Evolutionary conservation across 2,113 vertebrate species (phyloP), one percentile per base, ranked within the genome.

Genomic region (Sigmodon hispidus): DNA sequence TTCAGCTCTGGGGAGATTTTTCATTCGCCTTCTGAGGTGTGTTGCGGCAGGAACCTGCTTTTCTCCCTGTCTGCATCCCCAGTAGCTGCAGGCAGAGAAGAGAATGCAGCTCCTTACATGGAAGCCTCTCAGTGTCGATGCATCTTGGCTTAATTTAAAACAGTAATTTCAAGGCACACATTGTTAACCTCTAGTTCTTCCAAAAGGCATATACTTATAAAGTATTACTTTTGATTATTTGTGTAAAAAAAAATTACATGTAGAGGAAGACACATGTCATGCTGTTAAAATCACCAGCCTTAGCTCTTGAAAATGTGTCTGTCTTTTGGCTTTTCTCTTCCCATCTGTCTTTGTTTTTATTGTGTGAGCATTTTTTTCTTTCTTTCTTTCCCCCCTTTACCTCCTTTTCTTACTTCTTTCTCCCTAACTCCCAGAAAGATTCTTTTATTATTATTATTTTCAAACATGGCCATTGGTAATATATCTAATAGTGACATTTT

Each of bases 391-490:
- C 17, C 5, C 31, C 8, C 70, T 59, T 12, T 15, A 79, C 59
- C 21, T 88, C 21, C 16, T 57, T 63, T 40, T 40, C 34, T 34
- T 59, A 3, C 10, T 36, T 29, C 34, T 83, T 8, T 10, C 10
- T 13, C 91, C 52, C 34, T 43, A 43, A 7, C 48, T 36, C 4
- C 76, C 50, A 73, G n/a, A 45, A 83, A 65, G 50, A 70, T 52
- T 16, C 45, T 75, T 70, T 63, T 95, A 34, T 52, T 50, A 29
- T 72, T 72, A 61, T 94, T 72, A 15, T 76, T n/a, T 69, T 93
- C 85, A 91, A 87, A 87, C 7, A 45, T 57, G 36, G 16, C 95
- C n/a, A 96, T 93, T 61, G 72, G 96, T 90, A 95, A 88, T 69
- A 43, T 94, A 11, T 69, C 36, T 67, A 65, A 87, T 92, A 93